Conservation (phyloP, 2,113 vertebrate genomes). For the Brachyhypopomus gauderio region DNA sequence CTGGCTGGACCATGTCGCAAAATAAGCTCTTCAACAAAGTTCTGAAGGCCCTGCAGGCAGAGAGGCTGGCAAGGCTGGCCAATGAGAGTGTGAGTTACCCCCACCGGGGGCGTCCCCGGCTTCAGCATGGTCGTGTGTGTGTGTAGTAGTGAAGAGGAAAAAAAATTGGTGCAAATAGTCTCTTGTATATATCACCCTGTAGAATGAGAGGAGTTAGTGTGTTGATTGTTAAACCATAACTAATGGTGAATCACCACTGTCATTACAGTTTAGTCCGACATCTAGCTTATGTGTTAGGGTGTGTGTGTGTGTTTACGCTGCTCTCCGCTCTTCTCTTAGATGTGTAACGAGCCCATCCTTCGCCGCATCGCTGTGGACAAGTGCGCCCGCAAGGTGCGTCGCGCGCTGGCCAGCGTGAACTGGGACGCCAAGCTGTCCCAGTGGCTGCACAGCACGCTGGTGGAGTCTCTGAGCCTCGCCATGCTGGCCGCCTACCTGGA, state of each 20-base stretch:
- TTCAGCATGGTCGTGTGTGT: no score
- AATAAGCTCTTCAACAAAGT: conserved; percentile 98
- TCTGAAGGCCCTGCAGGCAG: conserved; percentile 91
- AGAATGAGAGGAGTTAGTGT: no score
- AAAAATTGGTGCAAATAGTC: no score
- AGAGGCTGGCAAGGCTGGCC: conserved; percentile 89
- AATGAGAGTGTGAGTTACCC: conserved; percentile 87
- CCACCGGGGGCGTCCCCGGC: no score
- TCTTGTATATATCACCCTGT: background rate
- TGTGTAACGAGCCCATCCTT: conserved; percentile 91
- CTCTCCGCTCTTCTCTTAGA: conserved; percentile 64
- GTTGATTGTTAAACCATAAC: no score
- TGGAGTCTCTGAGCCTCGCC: conserved; percentile 91
- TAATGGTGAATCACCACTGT: no score
- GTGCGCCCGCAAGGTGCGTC: conserved; percentile 91
- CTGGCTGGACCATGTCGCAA: conserved; percentile 92
- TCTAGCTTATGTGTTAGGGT: no score
- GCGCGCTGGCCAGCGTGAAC: conserved; percentile 88
- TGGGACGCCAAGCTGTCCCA: conserved; percentile 96
- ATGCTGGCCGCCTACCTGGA: conserved; percentile 96
- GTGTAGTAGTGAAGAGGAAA: background rate
- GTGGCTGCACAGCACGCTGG: conserved; percentile 92
- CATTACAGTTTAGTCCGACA: background rate
- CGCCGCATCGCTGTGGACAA: conserved; percentile 93
- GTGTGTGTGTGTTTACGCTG: conserved; percentile 1